A percentile compares a stretch with the other conserved stretches of the same genome.
Evolutionary conservation across 2,888 invertebrate genomes (phyloP).

Genomic region (Erebia palarica): DNA sequence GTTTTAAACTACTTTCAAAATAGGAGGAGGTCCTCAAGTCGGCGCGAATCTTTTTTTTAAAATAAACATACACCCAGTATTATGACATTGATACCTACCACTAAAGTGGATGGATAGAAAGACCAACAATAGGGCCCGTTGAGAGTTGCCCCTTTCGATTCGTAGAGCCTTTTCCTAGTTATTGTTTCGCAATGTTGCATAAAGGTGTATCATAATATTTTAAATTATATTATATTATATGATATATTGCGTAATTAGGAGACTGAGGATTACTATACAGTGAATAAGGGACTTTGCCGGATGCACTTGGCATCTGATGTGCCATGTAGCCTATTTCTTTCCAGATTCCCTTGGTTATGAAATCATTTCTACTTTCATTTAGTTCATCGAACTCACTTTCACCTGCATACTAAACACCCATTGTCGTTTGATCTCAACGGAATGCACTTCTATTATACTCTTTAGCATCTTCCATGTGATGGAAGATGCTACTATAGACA

Average conservation of each 20-base stretch:
- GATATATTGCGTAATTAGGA: not conserved
- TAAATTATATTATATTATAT: not conserved
- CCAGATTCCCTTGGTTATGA: conserved; percentile 40
- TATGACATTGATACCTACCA: no score
- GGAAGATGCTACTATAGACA: no score
- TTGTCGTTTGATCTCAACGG: conserved; percentile 72
- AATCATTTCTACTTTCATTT: conserved; percentile 70
- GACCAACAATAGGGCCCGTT: no score
- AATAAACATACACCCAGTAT: no score
- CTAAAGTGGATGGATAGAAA: no score
- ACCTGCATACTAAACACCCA: conserved; percentile 59
- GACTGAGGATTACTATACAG: no score
- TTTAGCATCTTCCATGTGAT: conserved; percentile 62
- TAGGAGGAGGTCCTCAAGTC: no score
- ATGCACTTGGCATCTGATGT: not conserved
- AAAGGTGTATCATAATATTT: not conserved
- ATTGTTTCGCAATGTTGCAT: not conserved
- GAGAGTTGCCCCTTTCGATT: not conserved
- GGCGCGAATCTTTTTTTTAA: no score
- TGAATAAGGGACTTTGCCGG: not conserved
- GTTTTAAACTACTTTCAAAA: no score
- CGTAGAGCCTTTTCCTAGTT: not conserved
- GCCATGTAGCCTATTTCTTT: conserved; percentile 12
- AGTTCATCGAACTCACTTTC: conserved; percentile 82
- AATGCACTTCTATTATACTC: conserved; percentile 75